Evolutionary conservation across 2,113 vertebrate genomes (phyloP), one percentile per base, ranked within the genome.

Genomic region (Tor tambroides): DNA sequence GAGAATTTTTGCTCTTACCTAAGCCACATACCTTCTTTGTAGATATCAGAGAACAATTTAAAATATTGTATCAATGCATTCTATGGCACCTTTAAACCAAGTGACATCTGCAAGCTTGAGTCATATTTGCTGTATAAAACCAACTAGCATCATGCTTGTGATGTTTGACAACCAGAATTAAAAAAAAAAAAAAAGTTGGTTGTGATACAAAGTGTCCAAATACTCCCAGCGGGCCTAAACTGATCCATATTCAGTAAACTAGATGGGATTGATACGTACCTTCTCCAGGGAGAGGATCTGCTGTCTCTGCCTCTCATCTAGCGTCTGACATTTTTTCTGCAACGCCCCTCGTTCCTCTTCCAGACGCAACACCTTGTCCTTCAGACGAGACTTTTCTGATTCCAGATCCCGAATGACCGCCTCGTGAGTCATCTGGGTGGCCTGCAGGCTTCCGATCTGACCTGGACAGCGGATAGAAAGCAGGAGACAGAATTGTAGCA

Each of bases 371-470:
- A 98, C 93, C 91, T 97, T 98, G 91, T 99, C 98, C 91, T 96
- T 97, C 93, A 97, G 94, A 85, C 96, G 96, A 87, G 94, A 96
- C 69, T 97, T 97, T 94, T 99, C 98, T n/a, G 96, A 98, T 94
- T 99, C 97, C 94, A 99, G 94, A 92, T 99, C 98, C 91, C 97
- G 95, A 93, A 99, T 98, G 91, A 97, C 97, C 56, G 98, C 97
- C 89, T 99, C 98, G 89, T 99, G 97, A 92, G 96, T 98, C 96
- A 99, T 97, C 88, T 99, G 97, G 81, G 97, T 97, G 92, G 98
- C 98, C 94, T 99, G 97, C 90, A 99, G 97, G 93, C 96, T 98
- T 93, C 98, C 98, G 86, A 99, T 99, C 90, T 99, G 97, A 95
- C 98, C 98, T 99, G 90, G 21, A 35, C 26, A 21, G 17, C 69